Conservation (phyloP, 2,888 invertebrate genomes). For the Chrysolina americana region DNA sequence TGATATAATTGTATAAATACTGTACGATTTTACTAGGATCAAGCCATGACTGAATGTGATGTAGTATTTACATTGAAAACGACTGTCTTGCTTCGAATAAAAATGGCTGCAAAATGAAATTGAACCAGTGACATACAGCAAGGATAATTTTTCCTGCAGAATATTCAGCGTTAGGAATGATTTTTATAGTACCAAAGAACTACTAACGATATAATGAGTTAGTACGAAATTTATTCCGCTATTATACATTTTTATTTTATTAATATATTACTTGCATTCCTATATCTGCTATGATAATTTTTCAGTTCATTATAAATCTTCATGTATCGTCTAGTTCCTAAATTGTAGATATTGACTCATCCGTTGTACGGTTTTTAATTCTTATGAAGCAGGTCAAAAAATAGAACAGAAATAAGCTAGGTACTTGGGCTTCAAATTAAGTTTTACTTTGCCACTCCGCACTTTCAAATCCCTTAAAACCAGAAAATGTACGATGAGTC, state of each 20-base stretch:
- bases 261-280: neutral
- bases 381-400: too few relatives aligned
- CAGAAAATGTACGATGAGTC: too few relatives aligned
- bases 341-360: too few relatives aligned
- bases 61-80: neutral
- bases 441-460: too few relatives aligned
- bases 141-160: too few relatives aligned
- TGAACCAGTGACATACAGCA: too few relatives aligned
- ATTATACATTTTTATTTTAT: neutral
- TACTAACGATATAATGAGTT: neutral
- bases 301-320: too few relatives aligned
- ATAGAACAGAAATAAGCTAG: too few relatives aligned
- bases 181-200: slow-evolving; percentile 3
- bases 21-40: neutral
- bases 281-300: neutral
- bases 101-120: neutral
- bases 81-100: neutral
- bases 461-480: too few relatives aligned
- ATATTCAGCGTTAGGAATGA: neutral
- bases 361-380: too few relatives aligned
- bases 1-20: slow-evolving; percentile 6
- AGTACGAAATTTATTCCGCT: neutral
- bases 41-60: slow-evolving; percentile 11
- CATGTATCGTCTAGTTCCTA: too few relatives aligned
- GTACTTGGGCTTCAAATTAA: too few relatives aligned